Percentiles rank a stretch among this genome's conserved stretches.
These are phyloP conservation scores for Carassius carassius DNA, from an alignment of 2,113 vertebrate species.

Conservation along the genomic window DNA sequence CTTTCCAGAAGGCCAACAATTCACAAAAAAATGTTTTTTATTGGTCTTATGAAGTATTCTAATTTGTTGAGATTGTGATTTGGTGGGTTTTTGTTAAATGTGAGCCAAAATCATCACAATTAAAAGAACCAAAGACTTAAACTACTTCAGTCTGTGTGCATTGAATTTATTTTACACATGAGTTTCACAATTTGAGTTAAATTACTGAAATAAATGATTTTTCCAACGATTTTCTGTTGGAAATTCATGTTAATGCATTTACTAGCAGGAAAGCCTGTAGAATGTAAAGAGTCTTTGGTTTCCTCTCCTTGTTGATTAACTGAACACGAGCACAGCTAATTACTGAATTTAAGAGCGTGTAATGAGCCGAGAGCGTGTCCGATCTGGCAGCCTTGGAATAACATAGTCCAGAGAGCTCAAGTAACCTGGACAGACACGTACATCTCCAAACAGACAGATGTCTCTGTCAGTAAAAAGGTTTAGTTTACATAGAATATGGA, in stretches of 20 bases:
- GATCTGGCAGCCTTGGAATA: slow-evolving; percentile 10
- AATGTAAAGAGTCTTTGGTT: background rate
- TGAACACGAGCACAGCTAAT: slow-evolving; percentile 17
- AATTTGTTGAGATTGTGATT: no score
- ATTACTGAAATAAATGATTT: no score
- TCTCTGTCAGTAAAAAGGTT: slow-evolving; percentile 16
- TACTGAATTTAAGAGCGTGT: slow-evolving; percentile 11
- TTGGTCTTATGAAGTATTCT: no score
- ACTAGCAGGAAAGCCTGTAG: background rate
- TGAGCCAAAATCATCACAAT: no score
- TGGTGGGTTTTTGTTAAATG: no score
- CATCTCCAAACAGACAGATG: slow-evolving; percentile 9
- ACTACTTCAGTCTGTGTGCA: no score
- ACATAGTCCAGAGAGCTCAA: slow-evolving; percentile 36
- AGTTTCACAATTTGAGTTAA: no score
- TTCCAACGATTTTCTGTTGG: no score
- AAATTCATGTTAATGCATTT: background rate
- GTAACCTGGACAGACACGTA: slow-evolving; percentile 24
- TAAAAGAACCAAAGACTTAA: no score
- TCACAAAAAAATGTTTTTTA: no score
- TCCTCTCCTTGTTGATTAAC: slow-evolving; percentile 1
- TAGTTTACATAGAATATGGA: slow-evolving; percentile 6
- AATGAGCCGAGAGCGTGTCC: slow-evolving; percentile 7
- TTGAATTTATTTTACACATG: no score
- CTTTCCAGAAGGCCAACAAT: no score